Base-by-base conservation (phyloP, 2,797 vertebrate species). In the Sebastes matsubarae region DNA sequence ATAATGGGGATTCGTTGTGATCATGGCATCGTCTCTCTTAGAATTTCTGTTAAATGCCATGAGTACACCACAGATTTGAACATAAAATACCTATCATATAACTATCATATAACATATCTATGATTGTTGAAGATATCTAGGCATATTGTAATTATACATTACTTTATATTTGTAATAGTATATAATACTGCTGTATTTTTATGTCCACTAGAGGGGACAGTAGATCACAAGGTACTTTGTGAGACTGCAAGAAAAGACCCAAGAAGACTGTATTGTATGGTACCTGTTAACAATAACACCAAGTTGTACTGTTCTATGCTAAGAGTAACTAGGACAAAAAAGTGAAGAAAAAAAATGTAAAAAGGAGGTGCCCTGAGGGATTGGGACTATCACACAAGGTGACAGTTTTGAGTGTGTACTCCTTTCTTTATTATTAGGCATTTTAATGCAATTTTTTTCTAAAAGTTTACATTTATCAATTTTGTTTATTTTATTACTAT, bases 161-260 rank as follows among this genome's bases (percentile, higher is more conserved):
- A 20, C 4, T 50, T 57, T 80, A 27, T 13, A 14, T 55, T 30
- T 13, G 9, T 64, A 68, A 58, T 30, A 38, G 14, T 59, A 29
- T 8, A 8, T n/a, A 18, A 3, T 18, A 72, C 4, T 57, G 74
- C 4, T 32, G 29, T 80, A 5, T 7, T 10, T 16, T 32, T 38
- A 34, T 14, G 12, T 61, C 63, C 80, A 70, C 75, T 32, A 81
- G 68, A 83, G 73, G 63, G 68, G 67, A 50, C 16, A 10, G 6
- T 4, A 68, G 32, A 25, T 74, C 50, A 36, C 38, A 36, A 46
- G 24, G 68, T 66, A 27, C 6, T 68, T 27, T 2, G 3, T 52
- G 9, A 58, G 6, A 25, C 34, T 52, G 38, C 32, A 68, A 69
- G 60, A 36, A 24, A 68, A 58, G 24, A 67, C 4, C 18, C 2